These are phyloP conservation scores for Pararge aegeria DNA, from an alignment of 1,140 invertebrate species.

Conservation along the genomic window DNA sequence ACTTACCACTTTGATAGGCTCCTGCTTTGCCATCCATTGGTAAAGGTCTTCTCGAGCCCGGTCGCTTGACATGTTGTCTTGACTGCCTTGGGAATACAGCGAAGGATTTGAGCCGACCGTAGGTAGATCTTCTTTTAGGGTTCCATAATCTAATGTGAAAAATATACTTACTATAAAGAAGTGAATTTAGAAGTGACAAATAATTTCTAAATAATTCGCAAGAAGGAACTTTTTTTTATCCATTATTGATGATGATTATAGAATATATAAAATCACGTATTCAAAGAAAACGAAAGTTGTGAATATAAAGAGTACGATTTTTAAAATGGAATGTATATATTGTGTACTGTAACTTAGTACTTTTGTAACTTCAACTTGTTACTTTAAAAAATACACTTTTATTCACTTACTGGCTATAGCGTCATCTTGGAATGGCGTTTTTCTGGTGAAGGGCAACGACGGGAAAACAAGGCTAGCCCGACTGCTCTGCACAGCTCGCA, in stretches of 20 bases:
- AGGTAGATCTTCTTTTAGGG: conserved; percentile 84
- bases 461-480: conserved; percentile 89
- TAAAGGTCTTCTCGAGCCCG: conserved; percentile 91
- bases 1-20: conserved; percentile 80
- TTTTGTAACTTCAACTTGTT: too few relatives aligned
- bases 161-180: neutral
- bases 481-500: conserved; percentile 84
- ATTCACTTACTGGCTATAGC: conserved; percentile 69
- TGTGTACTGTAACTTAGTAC: too few relatives aligned
- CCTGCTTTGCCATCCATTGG: conserved; percentile 97
- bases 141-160: conserved; percentile 83
- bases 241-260: too few relatives aligned
- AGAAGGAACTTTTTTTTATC: too few relatives aligned
- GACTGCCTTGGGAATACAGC: conserved; percentile 74
- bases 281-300: too few relatives aligned
- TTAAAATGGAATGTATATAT: too few relatives aligned
- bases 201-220: too few relatives aligned
- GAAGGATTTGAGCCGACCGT: conserved; percentile 77
- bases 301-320: too few relatives aligned
- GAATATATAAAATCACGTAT: too few relatives aligned
- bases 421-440: conserved; percentile 72
- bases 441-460: conserved; percentile 80
- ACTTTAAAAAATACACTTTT: too few relatives aligned
- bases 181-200: too few relatives aligned
- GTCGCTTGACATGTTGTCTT: conserved; percentile 61